Conservation (phyloP, 2,797 vertebrate genomes). For the Avahi laniger region DNA sequence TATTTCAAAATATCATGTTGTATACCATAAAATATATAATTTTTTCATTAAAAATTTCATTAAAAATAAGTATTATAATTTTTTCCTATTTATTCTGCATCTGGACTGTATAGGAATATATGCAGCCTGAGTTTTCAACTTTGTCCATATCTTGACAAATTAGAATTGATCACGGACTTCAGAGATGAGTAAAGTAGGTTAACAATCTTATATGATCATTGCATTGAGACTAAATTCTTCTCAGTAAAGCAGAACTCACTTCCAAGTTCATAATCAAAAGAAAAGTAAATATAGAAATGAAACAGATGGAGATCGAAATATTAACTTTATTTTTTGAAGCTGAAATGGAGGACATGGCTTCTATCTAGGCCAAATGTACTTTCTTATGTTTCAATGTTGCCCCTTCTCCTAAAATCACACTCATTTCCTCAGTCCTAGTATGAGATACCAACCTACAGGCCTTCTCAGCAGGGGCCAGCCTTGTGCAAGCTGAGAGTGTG, state of each 20-base stretch:
- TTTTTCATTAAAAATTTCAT: background rate
- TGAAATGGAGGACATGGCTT: background rate
- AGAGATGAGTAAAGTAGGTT: background rate
- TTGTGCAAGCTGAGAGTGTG: background rate
- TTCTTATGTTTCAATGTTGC: background rate
- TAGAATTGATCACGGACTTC: background rate
- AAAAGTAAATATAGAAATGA: constrained; percentile 19
- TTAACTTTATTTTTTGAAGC: background rate
- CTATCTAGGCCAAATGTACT: background rate
- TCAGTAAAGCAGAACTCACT: background rate
- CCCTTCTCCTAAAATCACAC: background rate
- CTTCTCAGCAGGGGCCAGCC: no score
- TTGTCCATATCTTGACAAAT: background rate
- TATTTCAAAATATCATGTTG: background rate
- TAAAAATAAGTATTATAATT: background rate
- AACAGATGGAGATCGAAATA: background rate
- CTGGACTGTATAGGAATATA: background rate
- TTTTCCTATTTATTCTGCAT: background rate
- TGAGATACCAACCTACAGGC: background rate
- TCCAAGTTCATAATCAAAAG: background rate
- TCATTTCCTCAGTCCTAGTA: background rate
- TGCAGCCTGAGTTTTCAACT: background rate
- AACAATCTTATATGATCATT: background rate
- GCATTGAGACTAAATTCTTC: background rate
- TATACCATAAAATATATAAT: background rate